Evolutionary conservation across 2,888 invertebrate species (phyloP), one percentile per base, ranked within the genome.

Genomic region (Antitype chi): DNA sequence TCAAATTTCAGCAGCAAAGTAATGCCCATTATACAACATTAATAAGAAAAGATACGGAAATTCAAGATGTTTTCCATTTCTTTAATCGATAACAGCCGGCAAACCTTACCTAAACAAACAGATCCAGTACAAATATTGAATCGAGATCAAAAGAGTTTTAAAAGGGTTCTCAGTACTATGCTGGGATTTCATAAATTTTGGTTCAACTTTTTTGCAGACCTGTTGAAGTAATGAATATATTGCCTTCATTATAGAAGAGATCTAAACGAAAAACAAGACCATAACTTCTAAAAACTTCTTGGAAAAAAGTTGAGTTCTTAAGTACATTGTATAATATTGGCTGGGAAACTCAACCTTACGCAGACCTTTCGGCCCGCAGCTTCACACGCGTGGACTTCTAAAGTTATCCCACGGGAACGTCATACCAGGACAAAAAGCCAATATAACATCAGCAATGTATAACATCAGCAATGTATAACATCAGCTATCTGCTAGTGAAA

Each of bases 61-160:
- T 23, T 32, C 23, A 52, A 67, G 43, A 79, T 52, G 25, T 73
- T 62, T 68, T 43, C 52, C n/a, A 68, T 63, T 52, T 64, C 52
- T 32, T 11, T 23, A 32, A 62, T 79, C 49, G 52, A 80, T 43
- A 72, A 17, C 28, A 62, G 32, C 3, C 55, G 23, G 20, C 28
- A 57, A 62, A 72, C 28, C 20, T 32, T 23, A 64, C 73, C 55
- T 71, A 47, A 71, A 28, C 23, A 80, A 80, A 79, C 15, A 63
- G 25, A 63, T 25, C 57, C 74, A 57, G 52, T 79, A 67, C 78
- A 67, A 80, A 80, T 79, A 79, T 63, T 74, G 57, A 53, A 63
- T 57, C 8, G 62, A 74, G 43, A 80, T 80, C 67, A 74, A 63
- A 79, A 57, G 74, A 63, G 67, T 80, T 74, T 38, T 69, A 28